Base-by-base conservation (phyloP, 2,113 vertebrate species). In the Nycticryphes semicollaris region DNA sequence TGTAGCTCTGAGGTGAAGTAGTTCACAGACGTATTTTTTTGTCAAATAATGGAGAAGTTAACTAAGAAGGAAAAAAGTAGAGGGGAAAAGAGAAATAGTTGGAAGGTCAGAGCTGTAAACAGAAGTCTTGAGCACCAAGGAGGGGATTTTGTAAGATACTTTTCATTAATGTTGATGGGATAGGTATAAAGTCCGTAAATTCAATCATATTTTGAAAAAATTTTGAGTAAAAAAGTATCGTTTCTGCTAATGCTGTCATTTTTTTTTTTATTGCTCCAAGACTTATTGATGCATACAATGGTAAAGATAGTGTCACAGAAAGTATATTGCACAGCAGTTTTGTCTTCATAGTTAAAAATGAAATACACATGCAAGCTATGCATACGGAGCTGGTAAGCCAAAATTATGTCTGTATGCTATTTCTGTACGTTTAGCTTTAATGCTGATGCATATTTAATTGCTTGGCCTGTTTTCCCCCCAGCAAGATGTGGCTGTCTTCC, bases 401-500 rank as follows among this genome's bases (percentile, higher is more conserved):
- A 64, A 97, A 93, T 89, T 72, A 78, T 87, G 87, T 89, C 93
- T 84, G 66, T 93, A 91, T 93, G 95, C 93, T 91, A 59, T 95
- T 96, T 95, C 87, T 96, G 89, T 96, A 83, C 53, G 33, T 93
- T 87, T 83, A 83, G 87, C 87, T 96, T 94, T 93, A 95, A 93
- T 90, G 93, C 87, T 96, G 94, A 95, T 95, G 87, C 90, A 94
- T 97, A 95, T 95, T 97, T 97, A 97, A 97, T 97, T 90, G 84
- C 94, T 83, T 94, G 93, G 89, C 93, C 94, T 96, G 93, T 87
- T 93, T 96, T 96, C 72, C 87, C 94, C 75, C 22, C 90, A 96
- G 91, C 91, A 91, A 96, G 91, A 76, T 83, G 89, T 92, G 89
- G 86, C 91, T 93, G 89, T 64, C 73, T 96, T 82, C 73, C 89